phyloP scores from a whole-genome alignment of 35 echinoderm and acorn worm species.

The Lytechinus variegatus region DNA sequence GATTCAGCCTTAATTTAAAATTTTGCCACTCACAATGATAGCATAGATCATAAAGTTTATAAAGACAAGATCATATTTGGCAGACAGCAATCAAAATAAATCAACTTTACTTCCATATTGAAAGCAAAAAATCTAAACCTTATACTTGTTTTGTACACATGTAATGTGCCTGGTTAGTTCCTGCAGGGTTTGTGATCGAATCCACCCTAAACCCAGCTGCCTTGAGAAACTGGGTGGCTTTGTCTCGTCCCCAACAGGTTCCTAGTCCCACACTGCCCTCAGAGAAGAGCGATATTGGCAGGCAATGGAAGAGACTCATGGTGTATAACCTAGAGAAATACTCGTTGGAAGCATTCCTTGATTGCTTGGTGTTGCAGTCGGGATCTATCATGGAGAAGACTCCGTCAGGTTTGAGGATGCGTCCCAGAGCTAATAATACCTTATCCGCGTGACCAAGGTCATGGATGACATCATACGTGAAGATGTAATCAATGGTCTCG shows the following conservation, averaged over 20 bases:
- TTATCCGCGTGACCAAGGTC: conserved; percentile 57
- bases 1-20: no score
- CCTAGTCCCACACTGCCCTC: conserved; percentile 63
- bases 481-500: conserved; percentile 55
- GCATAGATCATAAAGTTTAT: no score
- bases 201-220: neutral
- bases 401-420: conserved; percentile 53
- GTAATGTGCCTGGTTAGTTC: conserved; percentile 22
- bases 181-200: neutral
- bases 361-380: conserved; percentile 30
- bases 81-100: no score
- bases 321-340: conserved; percentile 18
- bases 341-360: neutral
- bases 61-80: no score
- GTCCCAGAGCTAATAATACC: conserved; percentile 40
- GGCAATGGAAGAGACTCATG: conserved; percentile 60
- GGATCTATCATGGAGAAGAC: conserved; percentile 59
- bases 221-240: conserved; percentile 26
- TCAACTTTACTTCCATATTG: no score
- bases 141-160: conserved; percentile 4
- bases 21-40: no score
- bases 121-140: neutral
- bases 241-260: conserved; percentile 64
- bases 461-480: conserved; percentile 56
- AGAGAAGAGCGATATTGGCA: conserved; percentile 56